Conservation (phyloP, 2,888 invertebrate species). For the Lithosia quadra region DNA sequence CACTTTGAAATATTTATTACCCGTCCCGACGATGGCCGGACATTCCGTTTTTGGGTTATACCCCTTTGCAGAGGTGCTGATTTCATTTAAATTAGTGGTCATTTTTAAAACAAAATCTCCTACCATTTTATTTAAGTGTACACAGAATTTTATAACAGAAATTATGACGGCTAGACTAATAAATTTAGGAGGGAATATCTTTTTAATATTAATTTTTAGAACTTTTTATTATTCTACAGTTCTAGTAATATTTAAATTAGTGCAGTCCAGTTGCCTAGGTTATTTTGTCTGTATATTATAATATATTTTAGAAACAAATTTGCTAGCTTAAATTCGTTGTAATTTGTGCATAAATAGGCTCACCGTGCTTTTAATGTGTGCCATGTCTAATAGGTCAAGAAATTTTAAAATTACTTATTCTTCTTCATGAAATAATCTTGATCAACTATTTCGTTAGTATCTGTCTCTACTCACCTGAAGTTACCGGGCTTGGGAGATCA, state of each 20-base stretch:
- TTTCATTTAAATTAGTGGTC: conserved; percentile 25
- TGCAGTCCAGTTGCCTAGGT: neutral
- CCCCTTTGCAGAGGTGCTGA: conserved; percentile 27
- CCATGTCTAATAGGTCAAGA: neutral
- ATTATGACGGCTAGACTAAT: conserved; percentile 28
- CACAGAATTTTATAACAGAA: conserved; percentile 10
- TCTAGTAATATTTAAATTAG: neutral
- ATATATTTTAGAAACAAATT: neutral
- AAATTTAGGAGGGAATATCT: conserved; percentile 21
- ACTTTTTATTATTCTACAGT: conserved; percentile 21
- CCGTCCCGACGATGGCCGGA: conserved; percentile 50
- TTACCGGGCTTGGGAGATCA: too few relatives aligned
- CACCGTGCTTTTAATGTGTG: neutral
- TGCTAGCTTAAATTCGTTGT: neutral
- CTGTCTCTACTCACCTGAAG: too few relatives aligned
- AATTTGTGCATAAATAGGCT: neutral
- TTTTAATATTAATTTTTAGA: conserved; percentile 24
- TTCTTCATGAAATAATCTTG: neutral
- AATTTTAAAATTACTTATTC: neutral
- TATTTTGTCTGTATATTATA: neutral
- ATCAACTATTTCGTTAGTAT: neutral
- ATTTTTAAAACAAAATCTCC: conserved; percentile 18
- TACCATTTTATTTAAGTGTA: conserved; percentile 32
- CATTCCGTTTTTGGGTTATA: conserved; percentile 47
- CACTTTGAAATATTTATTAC: conserved; percentile 53